A percentile compares a stretch with the other conserved stretches of the same genome.
These are phyloP conservation scores for Cherax quadricarinatus DNA, from an alignment of 1,140 invertebrate genomes.

Conservation along the genomic window DNA sequence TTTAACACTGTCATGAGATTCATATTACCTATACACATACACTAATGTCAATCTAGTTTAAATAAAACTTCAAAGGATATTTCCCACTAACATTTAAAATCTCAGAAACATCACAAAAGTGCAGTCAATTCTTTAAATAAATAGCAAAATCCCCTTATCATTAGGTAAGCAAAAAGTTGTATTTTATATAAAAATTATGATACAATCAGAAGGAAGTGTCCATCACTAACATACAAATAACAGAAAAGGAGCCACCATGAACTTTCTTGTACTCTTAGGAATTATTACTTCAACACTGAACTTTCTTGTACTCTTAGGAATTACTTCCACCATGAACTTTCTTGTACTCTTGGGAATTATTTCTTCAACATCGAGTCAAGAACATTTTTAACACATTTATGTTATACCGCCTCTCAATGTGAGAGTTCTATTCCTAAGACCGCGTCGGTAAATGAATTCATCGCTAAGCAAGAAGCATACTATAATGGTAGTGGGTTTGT, in stretches of 20 bases:
- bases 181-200: not conserved
- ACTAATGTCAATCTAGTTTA: too few species aligned
- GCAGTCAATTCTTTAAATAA: not conserved
- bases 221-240: conserved; percentile 47
- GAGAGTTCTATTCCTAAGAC: too few species aligned
- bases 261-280: not conserved
- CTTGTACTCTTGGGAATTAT: not conserved
- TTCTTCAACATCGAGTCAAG: not conserved
- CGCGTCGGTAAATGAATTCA: too few species aligned
- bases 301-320: not conserved
- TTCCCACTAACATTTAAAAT: too few species aligned
- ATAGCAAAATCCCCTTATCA: not conserved
- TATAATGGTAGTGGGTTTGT: too few species aligned
- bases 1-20: too few species aligned
- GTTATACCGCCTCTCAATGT: too few species aligned
- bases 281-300: not conserved
- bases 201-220: conserved; percentile 49
- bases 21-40: too few species aligned
- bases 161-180: not conserved
- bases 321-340: not conserved
- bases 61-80: too few species aligned
- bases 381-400: too few species aligned
- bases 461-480: too few species aligned
- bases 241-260: conserved; percentile 56
- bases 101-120: too few species aligned